Evolutionary conservation across 2,888 invertebrate genomes (phyloP).

Genomic region (Drosophila nr. fundita): DNA sequence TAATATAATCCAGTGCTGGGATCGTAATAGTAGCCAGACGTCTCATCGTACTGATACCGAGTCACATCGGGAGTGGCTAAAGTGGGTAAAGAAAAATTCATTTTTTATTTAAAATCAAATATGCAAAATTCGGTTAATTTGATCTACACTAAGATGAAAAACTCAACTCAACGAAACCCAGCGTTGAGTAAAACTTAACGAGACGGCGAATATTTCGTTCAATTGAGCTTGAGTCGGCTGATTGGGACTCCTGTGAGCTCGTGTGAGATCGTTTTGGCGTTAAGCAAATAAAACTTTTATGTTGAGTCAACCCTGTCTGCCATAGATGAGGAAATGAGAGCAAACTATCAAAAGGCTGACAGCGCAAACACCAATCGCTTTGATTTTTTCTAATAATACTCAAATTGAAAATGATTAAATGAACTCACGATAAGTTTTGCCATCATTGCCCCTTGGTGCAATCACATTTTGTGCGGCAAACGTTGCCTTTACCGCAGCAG

Average conservation of each 20-base stretch:
- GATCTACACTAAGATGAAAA: too few relatives aligned
- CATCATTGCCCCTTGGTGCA: conserved; percentile 83
- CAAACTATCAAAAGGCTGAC: too few relatives aligned
- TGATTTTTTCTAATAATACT: background rate
- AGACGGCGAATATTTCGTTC: background rate
- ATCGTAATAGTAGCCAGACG: conserved; percentile 98
- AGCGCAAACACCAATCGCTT: too few relatives aligned
- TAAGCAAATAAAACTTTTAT: background rate
- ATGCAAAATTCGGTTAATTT: background rate
- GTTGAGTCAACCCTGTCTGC: background rate
- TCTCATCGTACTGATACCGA: conserved; percentile 96
- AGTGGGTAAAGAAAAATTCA: background rate
- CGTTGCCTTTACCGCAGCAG: conserved; percentile 83
- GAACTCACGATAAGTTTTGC: conserved; percentile 83
- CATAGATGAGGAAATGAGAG: background rate
- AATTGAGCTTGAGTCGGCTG: background rate
- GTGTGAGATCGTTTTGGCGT: background rate
- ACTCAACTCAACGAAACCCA: background rate
- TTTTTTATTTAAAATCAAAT: background rate
- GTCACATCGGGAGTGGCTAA: conserved; percentile 93
- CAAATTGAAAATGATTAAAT: background rate
- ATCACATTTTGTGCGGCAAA: conserved; percentile 65
- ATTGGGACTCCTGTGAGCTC: background rate
- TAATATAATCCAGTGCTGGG: conserved; percentile 97
- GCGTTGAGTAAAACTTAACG: background rate